Conservation (phyloP, 2,797 vertebrate species). For the Amazonetta brasiliensis region DNA sequence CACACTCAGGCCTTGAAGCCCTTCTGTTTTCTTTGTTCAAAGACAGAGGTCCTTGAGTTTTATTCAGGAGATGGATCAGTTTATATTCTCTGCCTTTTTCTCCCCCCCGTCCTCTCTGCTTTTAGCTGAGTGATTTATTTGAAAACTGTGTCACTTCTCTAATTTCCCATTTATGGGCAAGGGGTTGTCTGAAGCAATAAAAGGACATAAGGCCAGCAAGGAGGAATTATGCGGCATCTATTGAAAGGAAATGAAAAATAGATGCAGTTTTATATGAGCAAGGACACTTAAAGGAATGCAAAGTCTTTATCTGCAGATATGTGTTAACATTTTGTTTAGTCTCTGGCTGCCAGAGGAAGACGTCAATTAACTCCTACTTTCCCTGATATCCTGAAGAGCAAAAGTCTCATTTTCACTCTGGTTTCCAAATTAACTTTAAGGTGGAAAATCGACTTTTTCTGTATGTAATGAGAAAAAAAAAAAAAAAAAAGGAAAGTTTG, state of each 20-base stretch:
- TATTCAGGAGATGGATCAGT: not conserved
- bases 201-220: conserved; percentile 15
- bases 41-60: not conserved
- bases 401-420: not conserved
- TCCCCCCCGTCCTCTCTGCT: not conserved
- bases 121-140: conserved; percentile 38
- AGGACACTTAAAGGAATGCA: conserved; percentile 15
- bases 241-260: conserved; percentile 60
- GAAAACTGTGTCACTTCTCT: conserved; percentile 32
- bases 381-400: not conserved
- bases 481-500: not conserved
- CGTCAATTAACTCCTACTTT: not conserved
- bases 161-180: conserved; percentile 28
- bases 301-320: conserved; percentile 39
- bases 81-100: not conserved
- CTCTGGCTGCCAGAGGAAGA: not conserved
- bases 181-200: not conserved
- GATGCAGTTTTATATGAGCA: conserved; percentile 38
- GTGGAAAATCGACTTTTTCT: not conserved
- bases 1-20: conserved; percentile 14
- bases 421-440: not conserved
- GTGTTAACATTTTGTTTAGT: conserved; percentile 2
- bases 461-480: not conserved
- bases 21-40: conserved; percentile 46
- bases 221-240: not conserved